Conservation (phyloP, 1,140 invertebrate genomes). For the Leucophenga varia region DNA sequence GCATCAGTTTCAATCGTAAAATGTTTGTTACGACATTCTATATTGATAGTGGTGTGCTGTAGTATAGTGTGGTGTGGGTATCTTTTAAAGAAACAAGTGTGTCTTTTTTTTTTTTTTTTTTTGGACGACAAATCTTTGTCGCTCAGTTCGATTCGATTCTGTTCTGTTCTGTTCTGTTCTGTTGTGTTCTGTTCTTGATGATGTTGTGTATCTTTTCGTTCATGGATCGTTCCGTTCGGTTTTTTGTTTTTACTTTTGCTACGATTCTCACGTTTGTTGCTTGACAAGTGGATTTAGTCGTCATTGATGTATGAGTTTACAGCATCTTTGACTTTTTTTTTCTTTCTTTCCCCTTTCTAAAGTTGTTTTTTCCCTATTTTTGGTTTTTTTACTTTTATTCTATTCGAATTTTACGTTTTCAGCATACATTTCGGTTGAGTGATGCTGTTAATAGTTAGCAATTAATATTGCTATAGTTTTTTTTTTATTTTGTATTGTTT, state of each 20-base stretch:
- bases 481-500: too few relatives aligned
- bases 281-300: slow-evolving; percentile 51
- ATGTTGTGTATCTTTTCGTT: slow-evolving; percentile 29
- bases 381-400: slow-evolving; percentile 1
- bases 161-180: slow-evolving; percentile 29
- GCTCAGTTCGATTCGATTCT: slow-evolving; percentile 28
- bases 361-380: not conserved
- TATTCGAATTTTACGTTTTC: slow-evolving; percentile 3
- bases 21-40: too few relatives aligned
- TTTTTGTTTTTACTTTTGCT: too few relatives aligned
- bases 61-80: too few relatives aligned
- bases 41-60: too few relatives aligned
- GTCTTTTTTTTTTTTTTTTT: slow-evolving; percentile 17
- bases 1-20: too few relatives aligned
- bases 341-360: not conserved
- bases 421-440: slow-evolving; percentile 44
- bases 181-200: slow-evolving; percentile 7
- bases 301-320: slow-evolving; percentile 49
- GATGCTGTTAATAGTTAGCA: slow-evolving; percentile 44
- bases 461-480: slow-evolving; percentile 51
- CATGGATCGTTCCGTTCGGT: too few relatives aligned
- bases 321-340: slow-evolving; percentile 42
- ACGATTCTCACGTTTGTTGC: slow-evolving; percentile 50
- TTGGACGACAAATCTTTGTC: too few relatives aligned
- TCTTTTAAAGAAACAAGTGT: too few relatives aligned